A percentile compares a stretch with the other conserved stretches of the same genome.
phyloP scores from a whole-genome alignment of 1,140 invertebrate genomes.

The Lasaia peninsularis region DNA sequence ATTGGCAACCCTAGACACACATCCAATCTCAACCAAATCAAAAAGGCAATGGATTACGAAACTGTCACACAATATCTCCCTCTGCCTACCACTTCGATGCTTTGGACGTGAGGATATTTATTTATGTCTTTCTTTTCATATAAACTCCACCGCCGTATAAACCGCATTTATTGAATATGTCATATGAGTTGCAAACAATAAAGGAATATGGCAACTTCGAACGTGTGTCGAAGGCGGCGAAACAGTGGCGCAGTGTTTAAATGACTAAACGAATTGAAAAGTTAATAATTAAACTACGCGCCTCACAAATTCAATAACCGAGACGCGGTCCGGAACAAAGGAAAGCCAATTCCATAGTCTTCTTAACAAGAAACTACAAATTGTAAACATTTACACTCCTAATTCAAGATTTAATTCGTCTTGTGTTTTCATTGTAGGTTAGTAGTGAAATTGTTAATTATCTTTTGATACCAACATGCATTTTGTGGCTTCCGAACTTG shows the following conservation, averaged over 20 bases:
- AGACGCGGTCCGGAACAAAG: neutral
- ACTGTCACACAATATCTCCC: no score
- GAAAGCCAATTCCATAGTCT: constrained; percentile 5
- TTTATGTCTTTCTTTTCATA: no score
- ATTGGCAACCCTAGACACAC: no score
- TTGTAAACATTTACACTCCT: neutral
- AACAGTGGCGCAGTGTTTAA: constrained; percentile 4
- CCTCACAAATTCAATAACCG: constrained; percentile 7
- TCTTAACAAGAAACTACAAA: constrained; percentile 3
- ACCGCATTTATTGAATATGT: neutral
- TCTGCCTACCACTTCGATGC: no score
- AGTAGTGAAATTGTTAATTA: neutral
- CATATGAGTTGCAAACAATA: neutral
- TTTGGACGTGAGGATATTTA: no score
- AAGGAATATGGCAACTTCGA: neutral
- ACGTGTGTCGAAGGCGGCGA: constrained; percentile 6
- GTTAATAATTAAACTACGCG: constrained; percentile 11
- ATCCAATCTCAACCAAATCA: no score
- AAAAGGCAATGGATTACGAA: no score
- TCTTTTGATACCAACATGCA: no score
- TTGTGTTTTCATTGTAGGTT: neutral
- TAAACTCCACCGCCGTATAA: neutral
- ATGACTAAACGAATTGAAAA: constrained; percentile 7
- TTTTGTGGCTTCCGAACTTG: no score
- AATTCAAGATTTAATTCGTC: neutral